Percentiles rank a stretch among this genome's conserved stretches.
phyloP scores from a whole-genome alignment of 2,888 invertebrate species.

The Conops quadrifasciatus region DNA sequence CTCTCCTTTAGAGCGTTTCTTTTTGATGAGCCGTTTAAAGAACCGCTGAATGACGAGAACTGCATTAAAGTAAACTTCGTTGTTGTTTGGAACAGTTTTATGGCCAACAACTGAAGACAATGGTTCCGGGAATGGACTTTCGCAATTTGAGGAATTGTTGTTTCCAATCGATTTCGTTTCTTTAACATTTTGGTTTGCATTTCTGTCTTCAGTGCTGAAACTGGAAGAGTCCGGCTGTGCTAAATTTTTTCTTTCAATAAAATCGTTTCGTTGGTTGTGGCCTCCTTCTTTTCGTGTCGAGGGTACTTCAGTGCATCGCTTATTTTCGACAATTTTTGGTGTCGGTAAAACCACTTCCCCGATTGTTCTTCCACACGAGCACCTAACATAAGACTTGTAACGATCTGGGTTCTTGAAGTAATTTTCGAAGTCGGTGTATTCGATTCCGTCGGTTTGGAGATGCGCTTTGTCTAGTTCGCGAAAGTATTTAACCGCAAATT shows the following conservation, averaged over 20 bases:
- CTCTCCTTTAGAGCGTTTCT: slow-evolving; percentile 26
- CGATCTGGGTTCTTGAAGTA: slow-evolving; percentile 47
- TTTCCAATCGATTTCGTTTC: not conserved
- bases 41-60: slow-evolving; percentile 54
- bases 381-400: slow-evolving; percentile 45
- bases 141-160: not conserved
- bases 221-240: too few species aligned
- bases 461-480: slow-evolving; percentile 40
- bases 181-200: too few species aligned
- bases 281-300: not conserved
- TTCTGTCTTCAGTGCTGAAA: too few species aligned
- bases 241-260: not conserved
- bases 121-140: not conserved
- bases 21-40: slow-evolving; percentile 49
- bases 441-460: slow-evolving; percentile 11
- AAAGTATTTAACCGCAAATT: slow-evolving; percentile 54
- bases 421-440: slow-evolving; percentile 49
- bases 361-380: slow-evolving; percentile 51
- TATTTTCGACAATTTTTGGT: not conserved
- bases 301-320: not conserved
- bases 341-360: slow-evolving; percentile 5
- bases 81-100: not conserved
- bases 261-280: not conserved
- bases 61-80: slow-evolving; percentile 47
- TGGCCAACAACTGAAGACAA: too few species aligned